Percentiles rank a stretch among this genome's conserved stretches.
phyloP scores from a whole-genome alignment of 2,797 vertebrate genomes.

The Rhodeus uyekii region DNA sequence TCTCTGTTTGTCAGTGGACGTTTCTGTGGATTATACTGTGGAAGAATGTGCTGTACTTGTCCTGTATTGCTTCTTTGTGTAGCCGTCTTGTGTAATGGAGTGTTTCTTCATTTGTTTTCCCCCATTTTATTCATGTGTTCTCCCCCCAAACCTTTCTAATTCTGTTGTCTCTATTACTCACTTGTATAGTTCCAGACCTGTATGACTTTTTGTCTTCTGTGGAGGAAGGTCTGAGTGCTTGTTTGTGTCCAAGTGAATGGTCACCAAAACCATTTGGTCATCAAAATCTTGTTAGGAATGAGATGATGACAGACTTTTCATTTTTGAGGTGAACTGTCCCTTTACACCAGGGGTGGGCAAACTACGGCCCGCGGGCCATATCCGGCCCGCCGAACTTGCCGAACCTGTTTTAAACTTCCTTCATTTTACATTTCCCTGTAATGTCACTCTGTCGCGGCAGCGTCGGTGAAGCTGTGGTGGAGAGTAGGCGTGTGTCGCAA shows the following conservation, averaged over 20 bases:
- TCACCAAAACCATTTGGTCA: background rate
- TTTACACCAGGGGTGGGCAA: no score
- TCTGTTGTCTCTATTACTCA: background rate
- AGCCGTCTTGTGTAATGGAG: conserved; percentile 14
- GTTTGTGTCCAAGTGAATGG: background rate
- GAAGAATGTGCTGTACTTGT: conserved; percentile 32
- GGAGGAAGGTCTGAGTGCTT: background rate
- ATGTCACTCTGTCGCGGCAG: no score
- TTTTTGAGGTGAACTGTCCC: background rate
- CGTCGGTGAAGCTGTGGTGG: no score
- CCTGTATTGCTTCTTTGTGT: conserved; percentile 18
- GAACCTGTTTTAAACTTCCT: no score
- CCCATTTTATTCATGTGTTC: background rate
- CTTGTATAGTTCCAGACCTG: background rate
- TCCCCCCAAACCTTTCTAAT: background rate
- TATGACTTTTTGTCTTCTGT: background rate
- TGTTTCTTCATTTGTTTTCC: background rate
- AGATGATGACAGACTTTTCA: background rate
- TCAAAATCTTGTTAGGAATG: no score
- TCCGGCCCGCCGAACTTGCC: no score
- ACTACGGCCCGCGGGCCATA: no score
- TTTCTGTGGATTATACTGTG: conserved; percentile 43
- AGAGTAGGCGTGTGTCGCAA: no score
- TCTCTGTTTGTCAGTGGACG: conserved; percentile 60
- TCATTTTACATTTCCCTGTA: no score